These are phyloP conservation scores for Sebastes melanostomus DNA, from an alignment of 2,797 vertebrate species.

Conservation along the genomic window DNA sequence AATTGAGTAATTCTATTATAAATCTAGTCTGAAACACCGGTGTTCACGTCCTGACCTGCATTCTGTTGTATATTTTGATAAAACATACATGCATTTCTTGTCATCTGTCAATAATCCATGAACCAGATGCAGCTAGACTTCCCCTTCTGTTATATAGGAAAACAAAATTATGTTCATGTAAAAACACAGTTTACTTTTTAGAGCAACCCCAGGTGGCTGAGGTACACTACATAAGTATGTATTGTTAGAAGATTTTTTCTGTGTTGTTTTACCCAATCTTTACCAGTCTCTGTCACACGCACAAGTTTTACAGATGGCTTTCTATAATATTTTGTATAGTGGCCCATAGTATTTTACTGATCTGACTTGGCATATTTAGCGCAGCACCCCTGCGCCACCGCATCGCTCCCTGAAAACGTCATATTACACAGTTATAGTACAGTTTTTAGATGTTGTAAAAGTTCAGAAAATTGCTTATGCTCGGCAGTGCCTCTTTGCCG, in stretches of 20 bases:
- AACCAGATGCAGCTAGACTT: conserved; percentile 10
- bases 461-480: not conserved
- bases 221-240: not conserved
- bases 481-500: not conserved
- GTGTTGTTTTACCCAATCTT: not conserved
- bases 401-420: not conserved
- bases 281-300: not conserved
- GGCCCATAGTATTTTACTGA: not conserved
- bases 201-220: not conserved
- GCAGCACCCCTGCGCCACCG: not conserved
- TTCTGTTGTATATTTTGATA: not conserved
- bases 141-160: not conserved
- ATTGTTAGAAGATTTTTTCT: not conserved
- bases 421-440: not conserved
- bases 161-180: not conserved
- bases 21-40: conserved; percentile 21
- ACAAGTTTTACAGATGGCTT: not conserved
- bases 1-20: conserved; percentile 35
- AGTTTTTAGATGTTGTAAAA: not conserved
- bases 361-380: not conserved
- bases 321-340: not conserved
- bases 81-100: not conserved
- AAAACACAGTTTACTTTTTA: not conserved
- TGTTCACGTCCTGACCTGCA: not conserved
- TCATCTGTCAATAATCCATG: not conserved